Conservation (phyloP, 2,888 invertebrate genomes). For the Ypsolopha scabrella region DNA sequence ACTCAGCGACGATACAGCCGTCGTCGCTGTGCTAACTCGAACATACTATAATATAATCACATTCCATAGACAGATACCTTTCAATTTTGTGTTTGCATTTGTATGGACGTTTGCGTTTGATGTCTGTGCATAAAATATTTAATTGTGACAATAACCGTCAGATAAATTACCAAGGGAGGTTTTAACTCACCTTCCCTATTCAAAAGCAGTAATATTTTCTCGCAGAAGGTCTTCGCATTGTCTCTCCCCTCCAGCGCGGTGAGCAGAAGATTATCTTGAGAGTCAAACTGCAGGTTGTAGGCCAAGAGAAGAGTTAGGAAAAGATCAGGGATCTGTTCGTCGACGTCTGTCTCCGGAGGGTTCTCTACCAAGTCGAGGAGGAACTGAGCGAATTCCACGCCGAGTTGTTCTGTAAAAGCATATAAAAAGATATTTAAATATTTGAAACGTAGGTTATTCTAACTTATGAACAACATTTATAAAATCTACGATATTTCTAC, state of each 20-base stretch:
- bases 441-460: too few relatives aligned
- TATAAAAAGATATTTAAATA: neutral
- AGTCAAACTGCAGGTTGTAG: conserved; percentile 89
- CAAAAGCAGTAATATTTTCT: conserved; percentile 86
- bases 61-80: too few relatives aligned
- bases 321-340: conserved; percentile 87
- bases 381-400: conserved; percentile 83
- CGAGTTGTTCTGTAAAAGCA: conserved; percentile 81
- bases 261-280: conserved; percentile 77
- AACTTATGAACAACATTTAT: too few relatives aligned
- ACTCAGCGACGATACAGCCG: too few relatives aligned
- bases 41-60: too few relatives aligned
- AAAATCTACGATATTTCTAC: too few relatives aligned
- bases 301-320: conserved; percentile 87
- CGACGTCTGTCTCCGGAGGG: conserved; percentile 82
- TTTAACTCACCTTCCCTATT: conserved; percentile 85
- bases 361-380: conserved; percentile 85
- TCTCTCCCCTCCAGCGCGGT: conserved; percentile 76
- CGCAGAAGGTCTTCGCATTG: conserved; percentile 89
- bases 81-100: too few relatives aligned
- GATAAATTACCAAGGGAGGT: too few relatives aligned
- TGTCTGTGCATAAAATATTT: too few relatives aligned
- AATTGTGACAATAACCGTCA: too few relatives aligned
- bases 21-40: too few relatives aligned
- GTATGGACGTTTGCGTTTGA: too few relatives aligned